Percentiles rank a stretch among this genome's conserved stretches.
Evolutionary conservation across 2,888 invertebrate genomes (phyloP).

Genomic region (Acanthosoma haemorrhoidale): DNA sequence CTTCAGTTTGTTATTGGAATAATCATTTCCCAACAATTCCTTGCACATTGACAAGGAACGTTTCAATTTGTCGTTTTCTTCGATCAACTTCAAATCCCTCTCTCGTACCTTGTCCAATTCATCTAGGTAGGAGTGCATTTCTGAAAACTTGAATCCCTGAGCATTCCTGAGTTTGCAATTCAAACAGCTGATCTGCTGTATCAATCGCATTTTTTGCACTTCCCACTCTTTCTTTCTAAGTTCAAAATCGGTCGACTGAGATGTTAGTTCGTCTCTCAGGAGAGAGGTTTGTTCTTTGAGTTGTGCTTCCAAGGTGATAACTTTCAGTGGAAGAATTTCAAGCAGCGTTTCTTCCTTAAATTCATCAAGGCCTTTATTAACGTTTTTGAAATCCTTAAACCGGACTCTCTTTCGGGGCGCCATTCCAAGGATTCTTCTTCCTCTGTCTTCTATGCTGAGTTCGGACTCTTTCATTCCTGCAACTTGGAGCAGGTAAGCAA

Average conservation of each 20-base stretch:
- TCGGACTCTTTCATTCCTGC: constrained; percentile 35
- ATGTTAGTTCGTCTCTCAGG: constrained; percentile 33
- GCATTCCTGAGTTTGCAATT: constrained; percentile 34
- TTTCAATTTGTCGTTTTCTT: constrained; percentile 35
- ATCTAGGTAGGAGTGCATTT: constrained; percentile 19
- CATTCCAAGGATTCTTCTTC: constrained; percentile 21
- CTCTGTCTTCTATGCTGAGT: constrained; percentile 24
- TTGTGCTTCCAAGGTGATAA: constrained; percentile 32
- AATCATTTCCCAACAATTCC: constrained; percentile 33
- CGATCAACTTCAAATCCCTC: constrained; percentile 31
- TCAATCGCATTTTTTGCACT: constrained; percentile 31
- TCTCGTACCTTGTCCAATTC: constrained; percentile 24
- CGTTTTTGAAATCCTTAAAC: constrained; percentile 34
- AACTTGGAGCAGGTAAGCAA: constrained; percentile 32
- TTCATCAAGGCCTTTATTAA: constrained; percentile 31
- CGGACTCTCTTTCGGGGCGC: constrained; percentile 19
- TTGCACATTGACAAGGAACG: constrained; percentile 30
- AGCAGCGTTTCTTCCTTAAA: constrained; percentile 31
- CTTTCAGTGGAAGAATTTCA: constrained; percentile 31
- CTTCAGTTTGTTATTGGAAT: constrained; percentile 15
- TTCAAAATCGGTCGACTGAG: constrained; percentile 34
- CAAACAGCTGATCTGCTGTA: constrained; percentile 33
- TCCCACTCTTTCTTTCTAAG: constrained; percentile 36
- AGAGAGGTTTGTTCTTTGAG: constrained; percentile 31
- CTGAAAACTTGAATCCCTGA: constrained; percentile 31